Evolutionary conservation across 1,140 invertebrate species (phyloP).

Genomic region (Brachionus angularis): DNA sequence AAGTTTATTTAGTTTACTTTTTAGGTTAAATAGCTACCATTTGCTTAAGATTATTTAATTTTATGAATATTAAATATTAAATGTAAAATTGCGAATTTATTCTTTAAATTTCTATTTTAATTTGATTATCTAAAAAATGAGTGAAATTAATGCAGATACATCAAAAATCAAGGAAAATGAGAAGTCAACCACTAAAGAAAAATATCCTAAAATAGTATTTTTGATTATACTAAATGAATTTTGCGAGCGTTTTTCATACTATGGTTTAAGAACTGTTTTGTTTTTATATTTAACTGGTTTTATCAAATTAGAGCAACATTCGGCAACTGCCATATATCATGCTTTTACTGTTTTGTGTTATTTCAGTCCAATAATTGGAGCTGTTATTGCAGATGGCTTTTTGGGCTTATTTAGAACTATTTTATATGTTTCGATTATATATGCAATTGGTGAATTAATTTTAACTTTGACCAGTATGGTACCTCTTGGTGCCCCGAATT

Average conservation of each 20-base stretch:
- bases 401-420: conserved; percentile 84
- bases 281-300: conserved; percentile 32
- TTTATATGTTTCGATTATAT: conserved; percentile 78
- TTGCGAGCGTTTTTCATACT: conserved; percentile 90
- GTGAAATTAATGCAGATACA: too few species aligned
- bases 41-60: too few species aligned
- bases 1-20: too few species aligned
- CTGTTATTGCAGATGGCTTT: conserved; percentile 78
- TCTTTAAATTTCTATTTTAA: too few species aligned
- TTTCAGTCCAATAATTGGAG: conserved; percentile 78
- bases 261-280: conserved; percentile 72
- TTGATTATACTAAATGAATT: conserved; percentile 93
- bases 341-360: conserved; percentile 75
- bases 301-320: conserved; percentile 65
- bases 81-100: too few species aligned
- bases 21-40: too few species aligned
- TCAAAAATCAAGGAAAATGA: too few species aligned
- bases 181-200: background rate
- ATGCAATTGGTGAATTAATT: conserved; percentile 75
- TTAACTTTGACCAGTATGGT: conserved; percentile 67
- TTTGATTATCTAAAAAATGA: too few species aligned
- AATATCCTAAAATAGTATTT: conserved; percentile 39
- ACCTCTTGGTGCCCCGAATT: conserved; percentile 62
- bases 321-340: conserved; percentile 76
- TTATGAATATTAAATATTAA: too few species aligned